Conservation (phyloP, 2,888 invertebrate genomes). For the Mechanitis messenoides region DNA sequence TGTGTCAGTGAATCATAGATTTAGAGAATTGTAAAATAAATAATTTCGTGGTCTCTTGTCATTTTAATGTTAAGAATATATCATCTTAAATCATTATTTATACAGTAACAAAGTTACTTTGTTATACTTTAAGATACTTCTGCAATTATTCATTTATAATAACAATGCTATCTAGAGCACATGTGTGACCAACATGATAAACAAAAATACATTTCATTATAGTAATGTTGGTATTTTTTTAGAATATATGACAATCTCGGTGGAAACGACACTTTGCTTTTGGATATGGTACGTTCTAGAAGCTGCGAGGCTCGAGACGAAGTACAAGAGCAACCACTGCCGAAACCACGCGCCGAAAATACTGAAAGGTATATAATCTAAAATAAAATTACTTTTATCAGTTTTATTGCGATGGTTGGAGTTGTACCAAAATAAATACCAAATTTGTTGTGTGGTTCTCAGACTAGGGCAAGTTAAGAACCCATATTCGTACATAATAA, state of each 20-base stretch:
- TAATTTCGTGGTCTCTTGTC: neutral
- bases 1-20: slow-evolving; percentile 16
- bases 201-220: neutral
- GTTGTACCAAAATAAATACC: no score
- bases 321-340: slow-evolving; percentile 45
- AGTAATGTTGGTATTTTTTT: neutral
- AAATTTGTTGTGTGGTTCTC: no score
- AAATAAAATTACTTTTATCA: no score
- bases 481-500: no score
- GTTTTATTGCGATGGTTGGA: no score
- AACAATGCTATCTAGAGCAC: no score
- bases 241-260: slow-evolving; percentile 38
- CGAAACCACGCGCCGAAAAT: slow-evolving; percentile 45
- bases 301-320: slow-evolving; percentile 50
- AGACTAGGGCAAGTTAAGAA: no score
- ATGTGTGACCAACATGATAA: no score
- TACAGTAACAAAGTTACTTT: neutral
- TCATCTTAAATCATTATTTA: neutral
- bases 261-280: slow-evolving; percentile 50
- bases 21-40: slow-evolving; percentile 9
- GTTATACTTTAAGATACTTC: neutral
- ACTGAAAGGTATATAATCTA: slow-evolving; percentile 42
- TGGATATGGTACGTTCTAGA: slow-evolving; percentile 61
- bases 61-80: neutral
- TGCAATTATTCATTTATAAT: no score